Evolutionary conservation across 2,888 invertebrate species (phyloP).

Genomic region (Hypercompe scribonia): DNA sequence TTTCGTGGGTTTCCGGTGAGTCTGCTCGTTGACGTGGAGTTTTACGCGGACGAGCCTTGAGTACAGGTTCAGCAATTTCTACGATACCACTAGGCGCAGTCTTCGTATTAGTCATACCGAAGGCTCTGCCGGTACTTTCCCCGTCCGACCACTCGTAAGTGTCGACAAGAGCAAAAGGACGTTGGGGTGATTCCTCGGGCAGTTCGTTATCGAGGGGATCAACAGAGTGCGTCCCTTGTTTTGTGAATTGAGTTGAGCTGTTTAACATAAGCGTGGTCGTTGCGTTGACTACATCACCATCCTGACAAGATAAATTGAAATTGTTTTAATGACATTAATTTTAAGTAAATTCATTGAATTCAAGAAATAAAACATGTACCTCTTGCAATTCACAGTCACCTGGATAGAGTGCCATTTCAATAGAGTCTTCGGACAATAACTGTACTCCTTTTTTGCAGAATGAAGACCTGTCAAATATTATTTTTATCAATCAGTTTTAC

Average conservation of each 20-base stretch:
- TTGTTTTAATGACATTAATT: neutral
- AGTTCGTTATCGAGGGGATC: slow-evolving; percentile 79
- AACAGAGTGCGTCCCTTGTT: slow-evolving; percentile 54
- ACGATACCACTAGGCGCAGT: slow-evolving; percentile 77
- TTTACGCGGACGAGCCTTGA: slow-evolving; percentile 87
- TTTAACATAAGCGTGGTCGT: slow-evolving; percentile 52
- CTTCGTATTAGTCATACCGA: slow-evolving; percentile 86
- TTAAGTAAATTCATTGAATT: neutral
- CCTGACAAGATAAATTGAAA: slow-evolving; percentile 52
- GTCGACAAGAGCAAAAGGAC: slow-evolving; percentile 77
- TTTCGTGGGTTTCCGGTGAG: slow-evolving; percentile 84
- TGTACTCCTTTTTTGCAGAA: slow-evolving; percentile 92
- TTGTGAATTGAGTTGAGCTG: slow-evolving; percentile 60
- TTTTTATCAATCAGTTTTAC: neutral
- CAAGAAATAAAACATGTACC: slow-evolving; percentile 60
- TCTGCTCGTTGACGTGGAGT: slow-evolving; percentile 85
- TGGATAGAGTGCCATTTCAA: slow-evolving; percentile 90
- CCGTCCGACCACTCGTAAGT: slow-evolving; percentile 84
- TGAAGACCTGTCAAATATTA: slow-evolving; percentile 87
- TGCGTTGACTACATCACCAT: slow-evolving; percentile 56
- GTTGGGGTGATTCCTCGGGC: slow-evolving; percentile 73
- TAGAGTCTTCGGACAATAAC: slow-evolving; percentile 90
- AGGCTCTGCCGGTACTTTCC: slow-evolving; percentile 87
- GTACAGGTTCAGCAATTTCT: slow-evolving; percentile 92
- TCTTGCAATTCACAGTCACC: slow-evolving; percentile 91